Evolutionary conservation across 1,140 invertebrate species (phyloP).

Genomic region (Conus betulinus): DNA sequence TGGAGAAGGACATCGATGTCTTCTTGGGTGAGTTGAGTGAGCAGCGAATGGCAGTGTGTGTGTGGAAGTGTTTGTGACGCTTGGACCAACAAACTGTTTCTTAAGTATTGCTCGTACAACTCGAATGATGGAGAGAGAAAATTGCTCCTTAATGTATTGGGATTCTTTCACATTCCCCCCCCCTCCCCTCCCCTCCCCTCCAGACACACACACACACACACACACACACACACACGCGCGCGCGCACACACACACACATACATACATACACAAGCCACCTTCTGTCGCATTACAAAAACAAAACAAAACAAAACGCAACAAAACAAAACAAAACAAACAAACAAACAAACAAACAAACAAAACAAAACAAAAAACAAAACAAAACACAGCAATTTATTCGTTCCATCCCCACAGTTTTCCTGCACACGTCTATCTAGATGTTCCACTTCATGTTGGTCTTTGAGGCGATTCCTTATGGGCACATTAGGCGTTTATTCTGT

Average conservation of each 20-base stretch:
- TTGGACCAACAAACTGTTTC: neutral
- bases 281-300: too few species aligned
- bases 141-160: too few species aligned
- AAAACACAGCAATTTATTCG: too few species aligned
- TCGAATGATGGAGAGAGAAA: neutral
- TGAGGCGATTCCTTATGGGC: too few species aligned
- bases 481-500: too few species aligned
- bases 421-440: neutral
- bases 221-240: neutral
- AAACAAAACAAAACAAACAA: neutral
- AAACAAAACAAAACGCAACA: too few species aligned
- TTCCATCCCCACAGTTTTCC: too few species aligned
- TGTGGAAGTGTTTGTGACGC: neutral
- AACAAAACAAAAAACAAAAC: too few species aligned
- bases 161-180: neutral
- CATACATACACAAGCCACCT: constrained; percentile 15
- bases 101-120: neutral
- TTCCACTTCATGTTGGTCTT: too few species aligned
- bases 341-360: neutral
- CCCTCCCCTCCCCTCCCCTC: neutral
- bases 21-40: constrained; percentile 50
- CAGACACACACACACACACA: neutral
- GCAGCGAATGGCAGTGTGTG: neutral
- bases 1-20: constrained; percentile 40
- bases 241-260: neutral